These are phyloP conservation scores for Cotesia congregata DNA, from an alignment of 2,888 invertebrate species.

Conservation along the genomic window DNA sequence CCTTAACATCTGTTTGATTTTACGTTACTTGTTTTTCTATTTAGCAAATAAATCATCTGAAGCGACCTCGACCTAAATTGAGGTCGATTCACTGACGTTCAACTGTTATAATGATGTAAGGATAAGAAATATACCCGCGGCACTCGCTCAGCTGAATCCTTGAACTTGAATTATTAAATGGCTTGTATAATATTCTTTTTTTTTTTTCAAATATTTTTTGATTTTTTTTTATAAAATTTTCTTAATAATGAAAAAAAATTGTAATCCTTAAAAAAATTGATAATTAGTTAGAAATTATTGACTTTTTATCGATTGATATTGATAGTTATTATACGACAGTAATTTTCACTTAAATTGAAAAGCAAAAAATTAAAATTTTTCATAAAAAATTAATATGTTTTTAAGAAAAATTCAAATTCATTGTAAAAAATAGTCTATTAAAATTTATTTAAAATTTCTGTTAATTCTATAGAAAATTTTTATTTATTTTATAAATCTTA, in stretches of 20 bases:
- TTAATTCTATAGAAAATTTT: no score
- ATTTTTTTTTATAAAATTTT: neutral
- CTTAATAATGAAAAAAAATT: neutral
- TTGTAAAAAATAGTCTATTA: no score
- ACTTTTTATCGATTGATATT: no score
- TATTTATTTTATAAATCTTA: no score
- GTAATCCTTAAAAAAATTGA: no score
- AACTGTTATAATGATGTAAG: neutral
- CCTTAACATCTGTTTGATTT: slow-evolving; percentile 31
- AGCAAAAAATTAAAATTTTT: no score
- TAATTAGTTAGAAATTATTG: no score
- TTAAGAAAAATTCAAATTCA: no score
- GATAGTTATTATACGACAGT: no score
- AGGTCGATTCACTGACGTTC: slow-evolving; percentile 25
- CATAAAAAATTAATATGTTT: no score
- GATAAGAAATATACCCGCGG: slow-evolving; percentile 1
- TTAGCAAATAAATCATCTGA: slow-evolving; percentile 13
- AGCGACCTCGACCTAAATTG: slow-evolving; percentile 35
- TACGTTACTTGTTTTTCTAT: slow-evolving; percentile 12
- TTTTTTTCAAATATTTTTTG: slow-evolving; percentile 1
- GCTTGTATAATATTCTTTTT: neutral
- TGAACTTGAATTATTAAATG: slow-evolving; percentile 10
- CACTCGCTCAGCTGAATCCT: slow-evolving; percentile 11
- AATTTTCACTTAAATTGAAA: no score
- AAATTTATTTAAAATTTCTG: no score